Evolutionary conservation across 2,797 vertebrate genomes (phyloP), one percentile per base, ranked within the genome.

Genomic region (Crocodylus rhombifer): DNA sequence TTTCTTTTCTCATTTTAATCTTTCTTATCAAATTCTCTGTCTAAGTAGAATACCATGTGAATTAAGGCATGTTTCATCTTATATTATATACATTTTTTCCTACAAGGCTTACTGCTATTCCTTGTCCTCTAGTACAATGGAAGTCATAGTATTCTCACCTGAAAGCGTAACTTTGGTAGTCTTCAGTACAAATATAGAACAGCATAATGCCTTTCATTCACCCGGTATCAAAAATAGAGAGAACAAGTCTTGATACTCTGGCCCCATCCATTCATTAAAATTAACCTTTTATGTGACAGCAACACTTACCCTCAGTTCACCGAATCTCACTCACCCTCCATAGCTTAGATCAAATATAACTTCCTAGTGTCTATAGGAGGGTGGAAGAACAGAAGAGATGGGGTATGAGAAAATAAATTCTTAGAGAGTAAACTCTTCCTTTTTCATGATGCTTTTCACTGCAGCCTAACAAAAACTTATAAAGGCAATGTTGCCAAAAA

Each of bases 1-100:
- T 97, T 96, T 96, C 96, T 96, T 95, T 96, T 95, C 93, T 96
- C 96, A 42, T 96, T 97, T 93, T 97, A 97, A 97, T 97, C 89
- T 91, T 91, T 96, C 95, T 97, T 96, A 98, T 91, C 97, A 96
- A 94, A 95, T 96, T 96, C 94, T 96, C 89, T 17, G 65, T 76
- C 69, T 97, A 95, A 97, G 95, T 89, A 91, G 88, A 78, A 94
- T 26, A 87, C 74, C 80, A 91, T 36, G 82, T 96, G 95, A 96
- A 94, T 93, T 91, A 94, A 65, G 69, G 62, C 94, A 84, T 73
- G 90, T 89, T 97, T 94, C 86, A 85, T 30, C 62, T 67, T 93
- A 77, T 95, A 95, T 82, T 86, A 69, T 62, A 87, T 64, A 69
- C 33, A 18, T 75, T 69, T 91, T 81, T 65, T 64, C 90, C 74